phyloP scores from a whole-genome alignment of 2,888 invertebrate species.

The Ophonus ardosiacus region DNA sequence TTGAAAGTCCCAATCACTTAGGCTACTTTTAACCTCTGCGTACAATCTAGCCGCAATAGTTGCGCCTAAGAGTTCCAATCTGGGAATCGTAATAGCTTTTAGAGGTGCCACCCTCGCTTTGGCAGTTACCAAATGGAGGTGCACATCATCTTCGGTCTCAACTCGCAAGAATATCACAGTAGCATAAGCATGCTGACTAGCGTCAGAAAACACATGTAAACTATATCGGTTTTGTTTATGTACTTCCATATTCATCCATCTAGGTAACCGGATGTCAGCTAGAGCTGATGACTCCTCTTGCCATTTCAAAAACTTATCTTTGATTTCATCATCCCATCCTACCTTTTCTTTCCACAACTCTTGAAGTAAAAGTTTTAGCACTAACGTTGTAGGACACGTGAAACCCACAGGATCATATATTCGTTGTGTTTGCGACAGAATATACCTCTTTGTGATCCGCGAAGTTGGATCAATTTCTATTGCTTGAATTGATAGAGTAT shows the following conservation, averaged over 20 bases:
- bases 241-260: background rate
- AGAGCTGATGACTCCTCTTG: background rate
- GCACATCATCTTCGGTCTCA: constrained; percentile 65
- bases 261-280: background rate
- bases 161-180: background rate
- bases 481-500: background rate
- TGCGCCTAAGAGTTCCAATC: constrained; percentile 70
- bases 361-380: constrained; percentile 67
- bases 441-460: constrained; percentile 24
- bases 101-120: constrained; percentile 69
- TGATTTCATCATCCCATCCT: constrained; percentile 1
- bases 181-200: constrained; percentile 12
- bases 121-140: constrained; percentile 66
- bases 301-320: background rate
- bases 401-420: constrained; percentile 68
- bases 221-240: background rate
- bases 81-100: constrained; percentile 67
- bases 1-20: constrained; percentile 46
- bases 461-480: background rate
- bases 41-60: constrained; percentile 68
- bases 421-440: constrained; percentile 64
- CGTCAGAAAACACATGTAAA: background rate
- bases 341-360: constrained; percentile 60
- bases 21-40: constrained; percentile 21
- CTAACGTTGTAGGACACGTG: constrained; percentile 64